These are phyloP conservation scores for Teleopsis dalmanni DNA, from an alignment of 1,140 invertebrate species.

Conservation along the genomic window DNA sequence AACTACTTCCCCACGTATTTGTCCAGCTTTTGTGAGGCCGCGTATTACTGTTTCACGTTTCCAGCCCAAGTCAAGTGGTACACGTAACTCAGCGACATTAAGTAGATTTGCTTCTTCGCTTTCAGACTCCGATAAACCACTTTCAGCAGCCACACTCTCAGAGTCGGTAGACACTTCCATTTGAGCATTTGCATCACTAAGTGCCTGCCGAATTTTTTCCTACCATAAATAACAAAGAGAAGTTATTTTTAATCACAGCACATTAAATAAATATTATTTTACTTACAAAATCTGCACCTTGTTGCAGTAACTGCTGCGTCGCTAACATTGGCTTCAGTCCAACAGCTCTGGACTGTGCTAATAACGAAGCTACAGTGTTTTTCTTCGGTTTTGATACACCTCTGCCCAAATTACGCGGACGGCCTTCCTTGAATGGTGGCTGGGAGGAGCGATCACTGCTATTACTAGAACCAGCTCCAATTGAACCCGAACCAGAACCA, in stretches of 20 bases:
- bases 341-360: conserved; percentile 74
- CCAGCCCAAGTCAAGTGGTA: conserved; percentile 79
- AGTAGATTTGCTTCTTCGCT: conserved; percentile 46
- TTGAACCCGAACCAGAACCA: conserved; percentile 18
- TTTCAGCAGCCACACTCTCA: conserved; percentile 50
- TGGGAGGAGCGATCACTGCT: conserved; percentile 9
- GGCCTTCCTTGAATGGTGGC: conserved; percentile 54
- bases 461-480: conserved; percentile 7
- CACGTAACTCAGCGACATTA: conserved; percentile 57
- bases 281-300: conserved; percentile 45
- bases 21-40: conserved; percentile 70
- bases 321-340: conserved; percentile 54
- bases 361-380: conserved; percentile 78
- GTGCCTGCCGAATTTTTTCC: conserved; percentile 49
- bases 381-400: conserved; percentile 84
- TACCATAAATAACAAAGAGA: conserved; percentile 12
- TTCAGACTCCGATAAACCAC: conserved; percentile 42
- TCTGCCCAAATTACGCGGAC: conserved; percentile 71
- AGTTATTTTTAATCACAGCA: not conserved
- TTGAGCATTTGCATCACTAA: conserved; percentile 45
- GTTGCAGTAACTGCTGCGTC: conserved; percentile 47
- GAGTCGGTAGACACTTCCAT: conserved; percentile 50
- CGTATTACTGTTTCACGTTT: conserved; percentile 81
- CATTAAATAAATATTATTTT: too few species aligned
- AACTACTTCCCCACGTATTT: conserved; percentile 77